Conservation (phyloP, 2,797 vertebrate species). For the Glyptemys insculpta region DNA sequence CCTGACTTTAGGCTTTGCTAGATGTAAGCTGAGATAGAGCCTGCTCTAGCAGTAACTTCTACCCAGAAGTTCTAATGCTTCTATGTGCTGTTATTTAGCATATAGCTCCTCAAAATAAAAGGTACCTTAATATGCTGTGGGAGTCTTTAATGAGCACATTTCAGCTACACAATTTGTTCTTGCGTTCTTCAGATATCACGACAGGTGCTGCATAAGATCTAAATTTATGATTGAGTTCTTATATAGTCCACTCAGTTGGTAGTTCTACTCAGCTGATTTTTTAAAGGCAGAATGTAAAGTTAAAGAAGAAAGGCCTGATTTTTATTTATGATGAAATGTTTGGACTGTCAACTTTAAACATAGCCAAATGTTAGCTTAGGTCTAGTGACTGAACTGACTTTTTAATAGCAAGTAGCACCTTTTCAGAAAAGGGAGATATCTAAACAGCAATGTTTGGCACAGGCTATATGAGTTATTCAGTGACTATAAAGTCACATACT, state of each 20-base stretch:
- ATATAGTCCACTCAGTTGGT: background rate
- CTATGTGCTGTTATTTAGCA: background rate
- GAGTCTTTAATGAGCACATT: background rate
- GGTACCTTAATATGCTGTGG: background rate
- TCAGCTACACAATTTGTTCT: background rate
- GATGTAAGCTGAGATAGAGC: background rate
- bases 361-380: conserved; percentile 20
- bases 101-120: background rate
- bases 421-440: background rate
- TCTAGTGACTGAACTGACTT: background rate
- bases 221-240: background rate
- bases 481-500: background rate
- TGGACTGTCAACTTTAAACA: background rate
- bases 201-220: background rate
- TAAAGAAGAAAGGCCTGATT: conserved; percentile 14
- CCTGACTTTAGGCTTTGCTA: background rate
- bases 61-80: background rate
- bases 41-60: background rate
- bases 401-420: background rate
- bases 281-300: conserved; percentile 15
- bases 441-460: background rate
- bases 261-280: conserved; percentile 44
- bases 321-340: conserved; percentile 46
- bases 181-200: background rate
- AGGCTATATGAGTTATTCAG: background rate